Evolutionary conservation across 2,888 invertebrate species (phyloP), one percentile per base, ranked within the genome.

Genomic region (Fabriciana adippe): DNA sequence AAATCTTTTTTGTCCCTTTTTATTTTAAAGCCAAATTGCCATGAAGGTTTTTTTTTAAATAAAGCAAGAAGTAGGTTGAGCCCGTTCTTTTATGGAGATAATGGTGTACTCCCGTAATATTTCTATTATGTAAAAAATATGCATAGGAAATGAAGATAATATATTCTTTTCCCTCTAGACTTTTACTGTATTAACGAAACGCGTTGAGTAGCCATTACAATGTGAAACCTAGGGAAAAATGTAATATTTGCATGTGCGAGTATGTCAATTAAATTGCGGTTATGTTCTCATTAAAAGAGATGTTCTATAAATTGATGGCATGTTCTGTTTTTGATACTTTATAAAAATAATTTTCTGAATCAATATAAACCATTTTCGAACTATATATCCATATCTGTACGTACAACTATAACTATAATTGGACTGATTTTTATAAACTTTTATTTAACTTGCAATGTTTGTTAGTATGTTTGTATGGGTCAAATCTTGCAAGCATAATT

Each of bases 151-250:
- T n/a, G 13, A 48, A 48, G 26, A 11, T n/a, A 48, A n/a, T 48
- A 13, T 16, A 26, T n/a, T 11, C 2, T 14, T 18, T 35, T 61
- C 51, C 41, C 50, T 41, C 2, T 8, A 16, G 61, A 41, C 35
- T 15, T 8, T n/a, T 41, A 35, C 18, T 61, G 18, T 61, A 51
- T 61, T 35, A 61, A 61, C 41, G 35, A 41, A 35, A 41, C 61
- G 14, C 6, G 41, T 61, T 53, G 50, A 61, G 61, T 35, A 21
- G 50, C 35, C 31, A 61, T 61, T 53, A 61, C 5, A 61, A 51
- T 18, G 41, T 18, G 51, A 35, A 61, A 35, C 35, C 16, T 50
- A 35, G 41, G 14, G 61, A 61, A 41, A 41, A 51, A 35, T 61
- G 18, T 53, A 41, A 53, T 16, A 51, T 8, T 41, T 18, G 14